Conservation (phyloP, 92 coral and sea anemone species). For the Actinostola sp. region DNA sequence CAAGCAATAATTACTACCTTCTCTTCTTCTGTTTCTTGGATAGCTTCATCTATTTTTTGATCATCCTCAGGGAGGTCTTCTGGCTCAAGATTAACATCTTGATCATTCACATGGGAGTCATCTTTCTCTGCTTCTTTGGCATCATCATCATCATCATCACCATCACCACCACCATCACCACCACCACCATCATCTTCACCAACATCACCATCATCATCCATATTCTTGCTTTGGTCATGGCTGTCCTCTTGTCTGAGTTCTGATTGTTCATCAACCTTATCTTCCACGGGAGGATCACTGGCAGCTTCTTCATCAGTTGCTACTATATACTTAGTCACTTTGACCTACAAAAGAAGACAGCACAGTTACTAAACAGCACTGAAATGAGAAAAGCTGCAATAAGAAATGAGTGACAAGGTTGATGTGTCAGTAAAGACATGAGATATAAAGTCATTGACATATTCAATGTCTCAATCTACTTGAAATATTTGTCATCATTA, state of each 20-base stretch:
- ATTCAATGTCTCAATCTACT: slow-evolving; percentile 26
- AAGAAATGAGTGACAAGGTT: not conserved
- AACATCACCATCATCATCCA: not conserved
- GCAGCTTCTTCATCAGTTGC: slow-evolving; percentile 39
- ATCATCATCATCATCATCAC: slow-evolving; percentile 3
- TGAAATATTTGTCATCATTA: slow-evolving; percentile 26
- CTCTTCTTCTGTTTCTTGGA: slow-evolving; percentile 2
- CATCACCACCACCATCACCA: slow-evolving; percentile 2
- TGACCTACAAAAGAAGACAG: slow-evolving; percentile 40
- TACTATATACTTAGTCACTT: slow-evolving; percentile 69
- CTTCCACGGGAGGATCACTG: slow-evolving; percentile 32
- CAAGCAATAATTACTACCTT: not conserved
- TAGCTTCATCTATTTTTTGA: slow-evolving; percentile 12
- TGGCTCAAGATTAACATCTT: slow-evolving; percentile 15
- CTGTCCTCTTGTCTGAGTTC: slow-evolving; percentile 31
- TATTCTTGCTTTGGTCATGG: slow-evolving; percentile 2
- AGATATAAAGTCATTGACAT: slow-evolving; percentile 30
- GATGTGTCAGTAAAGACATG: slow-evolving; percentile 47
- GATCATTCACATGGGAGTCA: not conserved
- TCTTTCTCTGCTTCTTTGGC: slow-evolving; percentile 3
- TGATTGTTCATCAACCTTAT: slow-evolving; percentile 18
- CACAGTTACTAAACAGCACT: not conserved
- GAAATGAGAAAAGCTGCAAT: not conserved
- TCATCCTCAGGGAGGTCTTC: slow-evolving; percentile 19
- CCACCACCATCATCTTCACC: not conserved